These are phyloP conservation scores for Peromyscus nudipes DNA, from an alignment of 2,797 vertebrate genomes.

Conservation along the genomic window DNA sequence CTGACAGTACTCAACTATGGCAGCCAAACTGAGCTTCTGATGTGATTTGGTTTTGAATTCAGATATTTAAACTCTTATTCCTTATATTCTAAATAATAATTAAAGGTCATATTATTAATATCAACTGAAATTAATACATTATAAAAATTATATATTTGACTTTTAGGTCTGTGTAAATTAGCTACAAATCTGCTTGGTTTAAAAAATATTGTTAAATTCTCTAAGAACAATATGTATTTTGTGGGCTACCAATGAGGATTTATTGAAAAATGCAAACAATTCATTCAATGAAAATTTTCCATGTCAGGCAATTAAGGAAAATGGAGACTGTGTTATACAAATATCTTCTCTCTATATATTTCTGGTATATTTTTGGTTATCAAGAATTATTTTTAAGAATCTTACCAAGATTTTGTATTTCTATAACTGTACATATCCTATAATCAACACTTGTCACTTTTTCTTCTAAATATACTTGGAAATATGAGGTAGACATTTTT, in stretches of 20 bases:
- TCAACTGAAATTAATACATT: slow-evolving; percentile 6
- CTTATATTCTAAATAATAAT: slow-evolving; percentile 49
- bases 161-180: not conserved
- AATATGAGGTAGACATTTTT: not conserved
- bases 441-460: not conserved
- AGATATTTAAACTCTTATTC: slow-evolving; percentile 55
- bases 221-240: not conserved
- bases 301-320: not conserved
- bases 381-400: slow-evolving; percentile 4
- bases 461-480: too few species aligned
- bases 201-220: not conserved
- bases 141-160: not conserved
- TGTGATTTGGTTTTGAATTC: slow-evolving; percentile 39
- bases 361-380: slow-evolving; percentile 27
- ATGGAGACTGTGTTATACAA: not conserved
- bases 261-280: slow-evolving; percentile 46
- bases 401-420: not conserved
- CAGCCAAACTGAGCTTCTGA: not conserved
- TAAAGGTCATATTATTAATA: slow-evolving; percentile 35
- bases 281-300: slow-evolving; percentile 16
- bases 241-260: slow-evolving; percentile 16
- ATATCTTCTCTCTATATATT: not conserved
- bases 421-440: not conserved
- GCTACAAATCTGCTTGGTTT: slow-evolving; percentile 4
- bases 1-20: not conserved